These are phyloP conservation scores for Danionella dracula DNA, from an alignment of 2,797 vertebrate species.

Conservation along the genomic window DNA sequence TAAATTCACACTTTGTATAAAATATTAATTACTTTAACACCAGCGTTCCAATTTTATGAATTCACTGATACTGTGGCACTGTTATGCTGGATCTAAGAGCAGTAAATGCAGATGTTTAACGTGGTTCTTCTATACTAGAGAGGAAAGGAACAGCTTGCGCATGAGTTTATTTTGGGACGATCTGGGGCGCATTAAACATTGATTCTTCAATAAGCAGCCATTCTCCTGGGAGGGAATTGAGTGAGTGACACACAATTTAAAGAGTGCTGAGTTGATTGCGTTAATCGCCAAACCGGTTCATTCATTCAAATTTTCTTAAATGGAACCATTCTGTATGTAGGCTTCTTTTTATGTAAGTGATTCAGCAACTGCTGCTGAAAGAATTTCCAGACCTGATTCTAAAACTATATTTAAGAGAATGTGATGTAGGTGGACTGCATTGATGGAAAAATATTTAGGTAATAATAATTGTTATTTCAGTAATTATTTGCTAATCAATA, in stretches of 20 bases:
- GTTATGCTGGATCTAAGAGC: neutral
- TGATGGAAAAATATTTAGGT: too few species aligned
- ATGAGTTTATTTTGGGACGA: neutral
- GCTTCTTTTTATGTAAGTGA: neutral
- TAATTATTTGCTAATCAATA: too few species aligned
- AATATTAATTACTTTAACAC: conserved; percentile 7
- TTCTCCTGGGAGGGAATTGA: too few species aligned
- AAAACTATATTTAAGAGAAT: neutral
- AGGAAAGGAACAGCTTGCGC: conserved; percentile 8
- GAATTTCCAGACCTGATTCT: neutral
- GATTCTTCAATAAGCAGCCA: neutral
- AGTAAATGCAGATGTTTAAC: neutral
- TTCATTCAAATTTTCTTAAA: too few species aligned
- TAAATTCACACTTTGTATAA: neutral
- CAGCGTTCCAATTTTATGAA: neutral
- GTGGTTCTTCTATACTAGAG: neutral
- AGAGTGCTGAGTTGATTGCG: too few species aligned
- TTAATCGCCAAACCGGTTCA: too few species aligned
- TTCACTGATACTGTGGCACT: too few species aligned
- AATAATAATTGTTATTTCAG: too few species aligned
- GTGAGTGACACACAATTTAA: too few species aligned
- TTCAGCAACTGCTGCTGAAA: neutral
- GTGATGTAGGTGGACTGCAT: too few species aligned
- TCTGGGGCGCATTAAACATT: neutral
- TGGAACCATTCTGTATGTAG: neutral